These are phyloP conservation scores for Epiperipatus broadwayi DNA, from an alignment of 2,888 invertebrate genomes.

Conservation along the genomic window DNA sequence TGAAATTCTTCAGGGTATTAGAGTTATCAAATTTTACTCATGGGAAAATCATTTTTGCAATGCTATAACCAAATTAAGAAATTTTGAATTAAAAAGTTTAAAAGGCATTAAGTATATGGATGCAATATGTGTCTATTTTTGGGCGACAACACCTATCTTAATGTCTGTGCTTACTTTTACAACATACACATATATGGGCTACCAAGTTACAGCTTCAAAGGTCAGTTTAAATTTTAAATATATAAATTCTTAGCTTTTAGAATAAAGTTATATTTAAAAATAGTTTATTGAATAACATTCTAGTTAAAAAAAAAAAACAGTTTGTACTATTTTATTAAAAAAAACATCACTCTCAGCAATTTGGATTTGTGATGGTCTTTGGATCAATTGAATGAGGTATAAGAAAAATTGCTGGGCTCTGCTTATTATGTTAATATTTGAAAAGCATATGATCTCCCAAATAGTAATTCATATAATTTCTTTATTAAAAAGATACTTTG, in stretches of 20 bases:
- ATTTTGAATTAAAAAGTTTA: constrained; percentile 51
- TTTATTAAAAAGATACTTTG: no score
- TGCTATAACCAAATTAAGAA: constrained; percentile 34
- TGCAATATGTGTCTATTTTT: constrained; percentile 30
- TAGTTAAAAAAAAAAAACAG: no score
- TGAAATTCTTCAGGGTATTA: constrained; percentile 27
- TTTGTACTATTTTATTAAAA: no score
- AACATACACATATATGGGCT: constrained; percentile 42
- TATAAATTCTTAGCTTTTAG: no score
- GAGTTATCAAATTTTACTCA: constrained; percentile 27
- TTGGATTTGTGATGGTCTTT: no score
- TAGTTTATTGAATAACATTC: constrained; percentile 1
- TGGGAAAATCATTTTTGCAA: constrained; percentile 32
- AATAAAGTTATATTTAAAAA: no score
- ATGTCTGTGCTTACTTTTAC: constrained; percentile 29
- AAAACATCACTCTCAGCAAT: no score
- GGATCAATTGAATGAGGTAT: no score
- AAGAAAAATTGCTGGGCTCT: no score
- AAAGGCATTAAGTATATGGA: constrained; percentile 33
- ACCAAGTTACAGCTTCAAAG: constrained; percentile 62
- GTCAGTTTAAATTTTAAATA: constrained; percentile 30
- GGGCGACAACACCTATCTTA: constrained; percentile 30
- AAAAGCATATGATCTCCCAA: no score
- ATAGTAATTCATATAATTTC: no score
- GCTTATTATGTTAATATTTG: no score